Evolutionary conservation across 2,113 vertebrate genomes (phyloP), one percentile per base, ranked within the genome.

Genomic region (Poecilia latipinna): DNA sequence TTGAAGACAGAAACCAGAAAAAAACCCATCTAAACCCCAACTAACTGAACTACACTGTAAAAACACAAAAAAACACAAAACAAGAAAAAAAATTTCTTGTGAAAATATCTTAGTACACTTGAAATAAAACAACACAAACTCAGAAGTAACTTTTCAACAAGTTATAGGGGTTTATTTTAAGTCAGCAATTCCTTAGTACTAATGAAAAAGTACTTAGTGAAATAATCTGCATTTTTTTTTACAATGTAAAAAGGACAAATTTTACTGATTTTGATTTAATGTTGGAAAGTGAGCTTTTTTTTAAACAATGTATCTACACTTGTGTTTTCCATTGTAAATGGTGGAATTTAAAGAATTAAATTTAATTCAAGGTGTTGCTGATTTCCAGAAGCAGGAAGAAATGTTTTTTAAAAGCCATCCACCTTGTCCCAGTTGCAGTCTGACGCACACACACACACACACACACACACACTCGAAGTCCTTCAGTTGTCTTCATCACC

Each of bases 401-500:
- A 67, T 77, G 31, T 15, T n/a, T 75, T n/a, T n/a, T n/a, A 78
- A 77, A 86, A 86, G 86, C 31, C 78, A 71, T n/a, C n/a, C n/a
- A n/a, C 78, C 69, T 68, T 37, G 44, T 80, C 80, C 77, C 72
- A 29, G 81, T 61, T 62, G 68, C 80, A 74, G 78, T 82, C 68
- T 76, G 78, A 81, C 78, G 70, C 57, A 2, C 39, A 68, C 48
- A 79, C 78, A 48, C 35, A 42, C 87, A n/a, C 51, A 54, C 22
- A 22, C 51, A n/a, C 0, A 24, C 1, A 54, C 51, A 76, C 79
- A 68, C 35, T 31, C 87, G 63, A 69, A 89, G 89, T 89, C 87
- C 82, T 78, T 90, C 85, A 79, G 80, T 78, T 65, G 78, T 92
- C 87, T 88, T 91, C 80, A 85, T 92, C 91, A 90, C 87, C 88